Evolutionary conservation across 2,797 vertebrate species (phyloP).

Genomic region (Coilia nasus): DNA sequence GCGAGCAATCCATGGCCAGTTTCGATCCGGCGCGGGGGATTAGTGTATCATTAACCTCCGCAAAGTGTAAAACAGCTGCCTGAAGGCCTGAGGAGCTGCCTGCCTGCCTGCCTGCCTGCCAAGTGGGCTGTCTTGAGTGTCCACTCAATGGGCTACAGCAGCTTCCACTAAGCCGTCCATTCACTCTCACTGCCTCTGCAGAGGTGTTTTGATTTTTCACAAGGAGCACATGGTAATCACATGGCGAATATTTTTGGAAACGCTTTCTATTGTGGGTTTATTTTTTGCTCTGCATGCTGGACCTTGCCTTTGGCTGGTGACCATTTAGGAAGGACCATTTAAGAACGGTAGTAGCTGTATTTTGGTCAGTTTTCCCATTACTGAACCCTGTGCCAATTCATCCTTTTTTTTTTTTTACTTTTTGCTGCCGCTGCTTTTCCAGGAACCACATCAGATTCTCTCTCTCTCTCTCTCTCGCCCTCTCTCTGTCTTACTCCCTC

Average conservation of each 20-base stretch:
- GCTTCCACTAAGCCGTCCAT: slow-evolving; percentile 38
- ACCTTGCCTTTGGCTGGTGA: not conserved
- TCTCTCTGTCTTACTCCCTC: no score
- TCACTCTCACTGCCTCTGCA: not conserved
- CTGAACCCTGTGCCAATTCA: not conserved
- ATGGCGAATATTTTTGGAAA: not conserved
- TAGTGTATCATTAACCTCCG: slow-evolving; percentile 53
- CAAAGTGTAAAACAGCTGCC: slow-evolving; percentile 41
- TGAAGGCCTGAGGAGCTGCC: slow-evolving; percentile 36
- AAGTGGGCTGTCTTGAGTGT: slow-evolving; percentile 31
- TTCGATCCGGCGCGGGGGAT: slow-evolving; percentile 39
- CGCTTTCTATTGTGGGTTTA: not conserved
- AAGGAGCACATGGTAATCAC: not conserved
- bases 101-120: no score
- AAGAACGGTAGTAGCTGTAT: not conserved
- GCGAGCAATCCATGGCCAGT: slow-evolving; percentile 40
- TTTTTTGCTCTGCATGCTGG: not conserved
- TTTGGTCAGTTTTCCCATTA: not conserved
- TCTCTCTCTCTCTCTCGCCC: no score
- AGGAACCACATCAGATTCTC: not conserved
- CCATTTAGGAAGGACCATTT: not conserved
- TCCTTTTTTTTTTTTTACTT: not conserved
- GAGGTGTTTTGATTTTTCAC: not conserved
- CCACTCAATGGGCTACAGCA: not conserved
- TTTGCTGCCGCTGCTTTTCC: not conserved